Base-by-base conservation (phyloP, 2,113 vertebrate species). In the Spilogale gracilis region DNA sequence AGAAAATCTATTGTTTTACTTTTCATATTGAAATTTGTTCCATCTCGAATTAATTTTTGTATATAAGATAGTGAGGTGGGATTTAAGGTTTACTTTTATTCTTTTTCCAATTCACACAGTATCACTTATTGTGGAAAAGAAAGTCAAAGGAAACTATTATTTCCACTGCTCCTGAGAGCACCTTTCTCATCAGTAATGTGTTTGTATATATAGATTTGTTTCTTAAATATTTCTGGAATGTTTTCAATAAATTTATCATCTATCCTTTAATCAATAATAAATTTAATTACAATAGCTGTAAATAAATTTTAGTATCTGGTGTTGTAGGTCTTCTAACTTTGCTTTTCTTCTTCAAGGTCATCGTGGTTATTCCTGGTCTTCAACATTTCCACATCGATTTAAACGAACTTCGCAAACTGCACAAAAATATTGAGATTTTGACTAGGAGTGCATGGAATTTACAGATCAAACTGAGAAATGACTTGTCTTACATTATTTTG, bases 1-100 rank as follows among this genome's bases (percentile, higher is more conserved):
- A 78, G 81, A 69, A 96, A 91, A 79, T 9, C 4, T 67, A 60
- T 79, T 94, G 16, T 84, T 94, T 95, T 83, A 30, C 30, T 82
- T 84, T 90, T 96, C 25, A 38, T 78, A 32, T n/a, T 78, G 52
- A 86, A 67, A 61, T 61, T 18, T 84, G 4, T 81, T 76, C 48
- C 45, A 65, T 65, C 61, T 88, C 9, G 87, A 92, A 52, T 38
- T 95, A 23, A 69, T 94, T 60, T 95, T 87, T 91, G 13, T 89
- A n/a, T 69, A 50, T 63, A 60, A 92, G 13, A 87, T 1, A 48
- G 48, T 58, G 21, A 85, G 21, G 18, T 76, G 18, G 38, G 20
- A 56, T 65, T 86, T 5, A 85, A 73, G 74, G 1, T 67, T 80
- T 13, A 30, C 58, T 82, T 89, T 71, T 89, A 54, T 61, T 25